Conservation (phyloP, 2,888 invertebrate genomes). For the Chrysolina oricalcia region DNA sequence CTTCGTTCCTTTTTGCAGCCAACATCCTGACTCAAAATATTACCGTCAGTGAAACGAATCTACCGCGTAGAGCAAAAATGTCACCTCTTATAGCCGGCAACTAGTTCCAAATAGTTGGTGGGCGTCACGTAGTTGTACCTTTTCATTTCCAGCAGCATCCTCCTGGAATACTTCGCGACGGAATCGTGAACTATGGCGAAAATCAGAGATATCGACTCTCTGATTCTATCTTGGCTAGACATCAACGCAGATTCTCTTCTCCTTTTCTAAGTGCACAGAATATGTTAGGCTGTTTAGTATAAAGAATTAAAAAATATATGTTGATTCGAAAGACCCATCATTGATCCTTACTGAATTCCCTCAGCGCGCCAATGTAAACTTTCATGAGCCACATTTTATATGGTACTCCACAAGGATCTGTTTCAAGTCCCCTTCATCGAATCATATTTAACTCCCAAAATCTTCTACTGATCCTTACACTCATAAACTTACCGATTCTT, state of each 20-base stretch:
- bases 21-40: constrained; percentile 76
- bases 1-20: constrained; percentile 80
- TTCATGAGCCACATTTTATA: background rate
- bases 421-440: background rate
- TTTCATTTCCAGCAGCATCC: constrained; percentile 85
- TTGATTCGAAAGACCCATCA: background rate
- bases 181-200: constrained; percentile 90
- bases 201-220: constrained; percentile 81
- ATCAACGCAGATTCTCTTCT: constrained; percentile 66
- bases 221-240: constrained; percentile 75
- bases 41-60: background rate
- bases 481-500: constrained; percentile 71
- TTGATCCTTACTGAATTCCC: background rate
- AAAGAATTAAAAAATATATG: background rate
- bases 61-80: too few relatives aligned
- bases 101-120: constrained; percentile 89
- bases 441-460: background rate
- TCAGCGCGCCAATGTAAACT: background rate
- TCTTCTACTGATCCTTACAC: background rate
- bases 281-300: background rate
- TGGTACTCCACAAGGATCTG: background rate
- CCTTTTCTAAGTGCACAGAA: constrained; percentile 59
- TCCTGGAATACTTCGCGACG: constrained; percentile 81
- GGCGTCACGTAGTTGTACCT: constrained; percentile 92
- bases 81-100: constrained; percentile 86